These are phyloP conservation scores for Ctenopoma multispine DNA, from an alignment of 2,797 vertebrate genomes.

Conservation along the genomic window DNA sequence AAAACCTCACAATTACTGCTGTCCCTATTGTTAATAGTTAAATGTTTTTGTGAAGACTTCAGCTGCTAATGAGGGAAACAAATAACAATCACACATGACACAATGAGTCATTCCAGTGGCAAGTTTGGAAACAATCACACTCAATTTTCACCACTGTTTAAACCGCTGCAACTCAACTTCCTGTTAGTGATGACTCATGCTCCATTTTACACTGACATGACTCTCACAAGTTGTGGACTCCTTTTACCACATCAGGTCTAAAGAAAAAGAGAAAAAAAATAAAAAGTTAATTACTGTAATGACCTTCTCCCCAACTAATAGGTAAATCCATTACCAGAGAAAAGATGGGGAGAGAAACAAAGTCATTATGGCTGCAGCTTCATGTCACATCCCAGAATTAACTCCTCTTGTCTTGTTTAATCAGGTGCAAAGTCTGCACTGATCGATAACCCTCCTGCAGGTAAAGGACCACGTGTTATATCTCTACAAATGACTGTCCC, in stretches of 20 bases:
- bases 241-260: background rate
- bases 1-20: background rate
- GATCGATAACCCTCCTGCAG: slow-evolving; percentile 60
- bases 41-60: background rate
- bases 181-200: background rate
- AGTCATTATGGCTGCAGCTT: slow-evolving; percentile 33
- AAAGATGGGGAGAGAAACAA: slow-evolving; percentile 23
- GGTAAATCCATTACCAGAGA: slow-evolving; percentile 64
- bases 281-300: slow-evolving; percentile 51
- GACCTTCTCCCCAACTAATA: slow-evolving; percentile 58
- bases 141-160: slow-evolving; percentile 12
- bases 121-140: slow-evolving; percentile 26
- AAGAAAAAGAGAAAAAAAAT: background rate
- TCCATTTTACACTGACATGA: slow-evolving; percentile 8
- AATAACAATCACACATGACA: background rate
- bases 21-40: background rate
- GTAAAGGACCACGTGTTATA: slow-evolving; percentile 45
- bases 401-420: slow-evolving; percentile 73
- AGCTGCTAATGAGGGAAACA: background rate
- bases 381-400: slow-evolving; percentile 52
- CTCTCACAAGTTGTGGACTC: slow-evolving; percentile 11
- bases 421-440: slow-evolving; percentile 59
- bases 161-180: background rate
- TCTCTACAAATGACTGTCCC: slow-evolving; percentile 28
- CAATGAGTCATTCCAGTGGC: slow-evolving; percentile 9